Percentiles rank a stretch among this genome's conserved stretches.
phyloP scores from a whole-genome alignment of 2,113 vertebrate species.

The Vulpes ferrilata region DNA sequence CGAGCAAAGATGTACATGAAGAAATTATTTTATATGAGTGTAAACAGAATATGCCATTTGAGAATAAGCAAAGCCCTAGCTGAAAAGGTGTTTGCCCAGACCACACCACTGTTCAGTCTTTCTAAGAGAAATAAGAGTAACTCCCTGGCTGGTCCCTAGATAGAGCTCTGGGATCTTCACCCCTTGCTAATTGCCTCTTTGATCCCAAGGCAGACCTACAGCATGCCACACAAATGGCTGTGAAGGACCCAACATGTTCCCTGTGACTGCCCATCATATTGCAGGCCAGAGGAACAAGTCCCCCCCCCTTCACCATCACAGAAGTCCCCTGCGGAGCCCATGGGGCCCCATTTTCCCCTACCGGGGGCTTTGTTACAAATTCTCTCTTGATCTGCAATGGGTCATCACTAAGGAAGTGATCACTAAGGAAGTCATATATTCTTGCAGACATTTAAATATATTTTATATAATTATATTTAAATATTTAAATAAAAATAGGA shows the following conservation, averaged over 20 bases:
- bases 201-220: not conserved
- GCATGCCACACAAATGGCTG: not conserved
- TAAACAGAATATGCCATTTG: not conserved
- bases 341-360: rapidly evolving
- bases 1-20: not conserved
- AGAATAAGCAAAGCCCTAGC: not conserved
- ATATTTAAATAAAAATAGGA: no score
- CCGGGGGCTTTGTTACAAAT: not conserved
- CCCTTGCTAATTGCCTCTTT: not conserved
- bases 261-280: not conserved
- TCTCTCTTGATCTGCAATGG: not conserved
- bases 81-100: not conserved
- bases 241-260: not conserved
- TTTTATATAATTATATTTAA: no score
- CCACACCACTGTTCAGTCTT: not conserved
- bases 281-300: not conserved
- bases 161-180: not conserved
- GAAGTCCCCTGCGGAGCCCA: not conserved
- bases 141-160: not conserved
- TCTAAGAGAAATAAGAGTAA: not conserved
- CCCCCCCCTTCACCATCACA: no score
- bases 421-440: no score
- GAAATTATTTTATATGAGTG: not conserved
- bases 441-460: no score
- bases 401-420: not conserved